Conservation (phyloP, 2,888 invertebrate species). For the Apodemia duryi region DNA sequence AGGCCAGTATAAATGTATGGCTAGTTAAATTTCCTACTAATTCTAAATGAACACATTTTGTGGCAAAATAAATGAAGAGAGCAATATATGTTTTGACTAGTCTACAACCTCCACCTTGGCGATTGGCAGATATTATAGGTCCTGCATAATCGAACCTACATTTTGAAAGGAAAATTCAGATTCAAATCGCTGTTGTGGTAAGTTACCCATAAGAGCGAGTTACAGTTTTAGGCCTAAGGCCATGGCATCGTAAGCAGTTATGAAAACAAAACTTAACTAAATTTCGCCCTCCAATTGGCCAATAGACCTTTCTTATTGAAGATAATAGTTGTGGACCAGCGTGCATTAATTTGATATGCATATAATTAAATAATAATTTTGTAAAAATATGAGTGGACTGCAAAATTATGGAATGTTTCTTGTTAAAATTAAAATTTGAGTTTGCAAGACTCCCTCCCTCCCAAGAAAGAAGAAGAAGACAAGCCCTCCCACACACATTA, state of each 20-base stretch:
- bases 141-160: conserved; percentile 33
- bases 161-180: conserved; percentile 25
- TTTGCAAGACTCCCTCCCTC: conserved; percentile 11
- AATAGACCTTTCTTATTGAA: not conserved
- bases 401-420: not conserved
- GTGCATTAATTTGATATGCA: not conserved
- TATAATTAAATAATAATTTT: not conserved
- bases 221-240: not conserved
- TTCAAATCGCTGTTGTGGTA: not conserved
- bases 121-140: conserved; percentile 25
- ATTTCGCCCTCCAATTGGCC: not conserved
- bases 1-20: not conserved
- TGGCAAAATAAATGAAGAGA: not conserved
- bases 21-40: conserved; percentile 7
- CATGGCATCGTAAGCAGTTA: not conserved
- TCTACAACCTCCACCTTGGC: conserved; percentile 30
- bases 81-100: conserved; percentile 22
- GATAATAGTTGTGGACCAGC: conserved; percentile 1
- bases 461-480: too few species aligned
- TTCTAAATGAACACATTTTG: conserved; percentile 4
- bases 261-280: not conserved
- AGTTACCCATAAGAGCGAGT: not conserved
- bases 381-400: not conserved
- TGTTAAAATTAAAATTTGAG: conserved; percentile 7
- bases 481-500: conserved; percentile 13